These are phyloP conservation scores for Mesoligia furuncula DNA, from an alignment of 2,888 invertebrate species.

Conservation along the genomic window DNA sequence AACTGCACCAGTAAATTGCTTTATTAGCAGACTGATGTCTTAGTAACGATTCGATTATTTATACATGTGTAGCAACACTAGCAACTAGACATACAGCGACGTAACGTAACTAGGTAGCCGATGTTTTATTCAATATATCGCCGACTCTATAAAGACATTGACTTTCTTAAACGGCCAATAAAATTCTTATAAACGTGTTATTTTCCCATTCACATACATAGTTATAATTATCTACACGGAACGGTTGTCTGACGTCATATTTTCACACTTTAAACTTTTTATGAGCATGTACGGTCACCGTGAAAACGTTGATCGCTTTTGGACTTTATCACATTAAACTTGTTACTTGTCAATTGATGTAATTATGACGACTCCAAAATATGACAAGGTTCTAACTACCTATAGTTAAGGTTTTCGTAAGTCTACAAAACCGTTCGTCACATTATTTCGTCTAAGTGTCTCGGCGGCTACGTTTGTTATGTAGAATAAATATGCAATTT, in stretches of 20 bases:
- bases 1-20: slow-evolving; percentile 20
- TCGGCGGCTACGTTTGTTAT: slow-evolving; percentile 55
- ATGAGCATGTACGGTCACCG: not conserved
- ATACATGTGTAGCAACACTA: slow-evolving; percentile 33
- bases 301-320: not conserved
- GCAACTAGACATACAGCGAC: slow-evolving; percentile 31
- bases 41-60: slow-evolving; percentile 33
- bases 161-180: slow-evolving; percentile 43
- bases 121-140: slow-evolving; percentile 52
- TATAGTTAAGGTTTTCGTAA: not conserved
- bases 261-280: not conserved
- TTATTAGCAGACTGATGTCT: slow-evolving; percentile 35
- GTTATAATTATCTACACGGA: slow-evolving; percentile 13
- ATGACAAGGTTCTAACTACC: not conserved
- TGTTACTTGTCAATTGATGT: not conserved
- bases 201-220: slow-evolving; percentile 24
- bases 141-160: slow-evolving; percentile 37
- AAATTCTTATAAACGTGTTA: slow-evolving; percentile 21
- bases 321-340: not conserved
- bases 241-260: not conserved
- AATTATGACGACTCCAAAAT: not conserved
- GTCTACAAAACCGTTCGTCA: not conserved
- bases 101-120: slow-evolving; percentile 38
- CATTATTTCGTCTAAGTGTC: slow-evolving; percentile 57
- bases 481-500: slow-evolving; percentile 70